Evolutionary conservation across 2,888 invertebrate species (phyloP), one percentile per base, ranked within the genome.

Genomic region (Branchinecta sandiegonensis): DNA sequence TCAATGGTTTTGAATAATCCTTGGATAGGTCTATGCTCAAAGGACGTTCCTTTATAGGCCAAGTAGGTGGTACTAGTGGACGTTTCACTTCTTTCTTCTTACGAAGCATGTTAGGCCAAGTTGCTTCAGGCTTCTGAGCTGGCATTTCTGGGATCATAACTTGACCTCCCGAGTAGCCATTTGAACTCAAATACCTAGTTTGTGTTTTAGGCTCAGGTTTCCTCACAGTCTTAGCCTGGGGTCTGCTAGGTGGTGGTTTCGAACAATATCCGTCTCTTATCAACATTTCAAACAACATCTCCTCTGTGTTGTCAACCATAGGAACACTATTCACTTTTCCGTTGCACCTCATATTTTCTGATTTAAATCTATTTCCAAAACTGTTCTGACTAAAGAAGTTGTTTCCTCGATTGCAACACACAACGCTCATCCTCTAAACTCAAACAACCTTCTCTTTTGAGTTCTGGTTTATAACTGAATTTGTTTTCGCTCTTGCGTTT

Each of bases 161-260:
- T 56, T 56, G 63, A n/a, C 63, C 63, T 17, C 63, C 63, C 9
- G 63, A 56, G 23, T 56, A 56, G 63, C 63, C 63, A 56, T 56
- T 56, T 56, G 63, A 56, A 56, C 63, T 56, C n/a, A 56, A 17
- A 17, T 56, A 56, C 11, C 63, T 56, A 17, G 63, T 23, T 17
- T n/a, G 23, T 23, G 23, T 17, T 10, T 56, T 56, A n/a, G 63
- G 63, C 63, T 56, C 63, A 17, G 63, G 63, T 56, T 56, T 56
- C 9, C 23, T 56, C n/a, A 56, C n/a, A 56, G 1, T 56, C 23
- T 23, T 56, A 17, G 63, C 63, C 23, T 56, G 63, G 23, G 63
- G 63, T 56, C 63, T 11, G n/a, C 14, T 23, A 2, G 63, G 63
- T n/a, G 63, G 63, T 23, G 63, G 63, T 11, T 56, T 56, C 23